Conservation (phyloP, 2,113 vertebrate species). For the Scomber japonicus region DNA sequence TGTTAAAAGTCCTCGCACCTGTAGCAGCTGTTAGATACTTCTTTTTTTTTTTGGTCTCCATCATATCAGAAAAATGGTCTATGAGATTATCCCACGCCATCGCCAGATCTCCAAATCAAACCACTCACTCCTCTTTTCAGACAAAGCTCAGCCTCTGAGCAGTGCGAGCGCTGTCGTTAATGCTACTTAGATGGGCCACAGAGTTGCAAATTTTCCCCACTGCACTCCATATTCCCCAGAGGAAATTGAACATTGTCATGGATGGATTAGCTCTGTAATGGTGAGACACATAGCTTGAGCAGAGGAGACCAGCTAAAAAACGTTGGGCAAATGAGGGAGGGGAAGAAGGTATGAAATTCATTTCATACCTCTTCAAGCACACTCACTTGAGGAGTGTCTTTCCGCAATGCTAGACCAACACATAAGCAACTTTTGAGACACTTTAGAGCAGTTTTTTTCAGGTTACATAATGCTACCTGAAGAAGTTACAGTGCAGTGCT, state of each 20-base stretch:
- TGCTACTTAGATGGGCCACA: slow-evolving; percentile 72
- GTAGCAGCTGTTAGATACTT: slow-evolving; percentile 2
- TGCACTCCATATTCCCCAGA: slow-evolving; percentile 90
- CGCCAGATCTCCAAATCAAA: slow-evolving; percentile 50
- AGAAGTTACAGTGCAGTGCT: slow-evolving; percentile 27
- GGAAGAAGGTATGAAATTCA: slow-evolving; percentile 97
- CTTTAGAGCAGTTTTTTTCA: slow-evolving; percentile 50
- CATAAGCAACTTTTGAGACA: slow-evolving; percentile 68
- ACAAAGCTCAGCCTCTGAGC: slow-evolving; percentile 54
- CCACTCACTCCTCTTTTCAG: slow-evolving; percentile 45
- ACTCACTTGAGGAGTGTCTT: slow-evolving; percentile 78
- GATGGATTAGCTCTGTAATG: slow-evolving; percentile 99
- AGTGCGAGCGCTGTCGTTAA: slow-evolving; percentile 66
- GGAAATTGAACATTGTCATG: slow-evolving; percentile 99
- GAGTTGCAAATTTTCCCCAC: slow-evolving; percentile 76
- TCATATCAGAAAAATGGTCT: slow-evolving; percentile 29
- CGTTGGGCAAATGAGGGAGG: slow-evolving; percentile 91
- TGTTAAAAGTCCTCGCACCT: slow-evolving; percentile 6
- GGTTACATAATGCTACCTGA: slow-evolving; percentile 27
- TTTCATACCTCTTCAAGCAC: slow-evolving; percentile 99
- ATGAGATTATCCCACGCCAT: slow-evolving; percentile 54
- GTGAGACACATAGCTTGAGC: slow-evolving; percentile 95
- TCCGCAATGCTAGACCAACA: slow-evolving; percentile 65
- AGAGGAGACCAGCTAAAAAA: slow-evolving; percentile 94
- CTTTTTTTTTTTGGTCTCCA: slow-evolving; percentile 6